A percentile compares a stretch with the other conserved stretches of the same genome.
Conservation (phyloP, 2,113 vertebrate genomes). For the Daubentonia madagascariensis region DNA sequence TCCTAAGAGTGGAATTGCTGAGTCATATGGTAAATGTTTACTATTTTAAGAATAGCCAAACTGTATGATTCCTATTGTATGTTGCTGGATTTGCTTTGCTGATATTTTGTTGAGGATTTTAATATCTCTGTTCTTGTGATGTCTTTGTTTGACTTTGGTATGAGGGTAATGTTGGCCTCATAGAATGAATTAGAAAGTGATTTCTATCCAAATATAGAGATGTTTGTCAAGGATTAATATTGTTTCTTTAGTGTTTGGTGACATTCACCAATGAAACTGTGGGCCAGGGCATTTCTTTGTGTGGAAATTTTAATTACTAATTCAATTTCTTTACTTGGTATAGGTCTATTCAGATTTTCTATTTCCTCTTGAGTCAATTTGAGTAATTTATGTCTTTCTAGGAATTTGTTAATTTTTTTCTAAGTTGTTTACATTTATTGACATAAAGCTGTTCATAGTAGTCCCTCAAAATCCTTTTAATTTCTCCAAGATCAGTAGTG, state of each 20-base stretch:
- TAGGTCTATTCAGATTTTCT: background rate
- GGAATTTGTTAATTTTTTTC: background rate
- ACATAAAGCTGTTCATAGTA: background rate
- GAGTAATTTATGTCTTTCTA: background rate
- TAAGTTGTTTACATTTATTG: background rate
- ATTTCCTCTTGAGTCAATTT: background rate
- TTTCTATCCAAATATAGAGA: background rate
- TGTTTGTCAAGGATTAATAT: background rate
- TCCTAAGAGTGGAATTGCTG: background rate
- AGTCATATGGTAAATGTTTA: background rate
- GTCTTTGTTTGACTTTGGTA: background rate
- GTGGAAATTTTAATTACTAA: background rate
- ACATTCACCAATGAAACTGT: background rate
- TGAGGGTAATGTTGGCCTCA: background rate
- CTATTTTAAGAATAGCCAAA: background rate
- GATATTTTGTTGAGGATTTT: background rate
- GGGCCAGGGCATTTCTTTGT: background rate
- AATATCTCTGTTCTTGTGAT: background rate
- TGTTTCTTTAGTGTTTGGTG: background rate
- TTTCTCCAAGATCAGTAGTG: background rate
- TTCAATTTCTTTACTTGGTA: background rate
- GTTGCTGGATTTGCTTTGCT: background rate
- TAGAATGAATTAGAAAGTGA: background rate
- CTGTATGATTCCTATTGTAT: background rate
- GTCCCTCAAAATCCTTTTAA: background rate